These are phyloP conservation scores for Leucosticte australis DNA, from an alignment of 2,113 vertebrate genomes.

Conservation along the genomic window DNA sequence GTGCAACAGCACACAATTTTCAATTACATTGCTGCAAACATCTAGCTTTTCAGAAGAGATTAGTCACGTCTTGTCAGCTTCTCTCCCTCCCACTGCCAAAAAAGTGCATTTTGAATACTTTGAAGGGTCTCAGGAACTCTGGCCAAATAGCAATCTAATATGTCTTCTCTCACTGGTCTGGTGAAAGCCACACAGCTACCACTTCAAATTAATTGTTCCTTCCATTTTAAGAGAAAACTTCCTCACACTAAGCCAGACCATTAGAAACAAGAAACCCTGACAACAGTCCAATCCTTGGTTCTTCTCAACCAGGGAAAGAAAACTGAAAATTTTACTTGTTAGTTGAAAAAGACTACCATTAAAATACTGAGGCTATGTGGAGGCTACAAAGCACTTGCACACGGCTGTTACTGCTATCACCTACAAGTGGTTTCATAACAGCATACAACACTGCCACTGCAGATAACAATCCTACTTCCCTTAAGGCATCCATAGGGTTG, in stretches of 20 bases:
- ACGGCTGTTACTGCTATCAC: background rate
- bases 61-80: background rate
- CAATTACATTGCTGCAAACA: background rate
- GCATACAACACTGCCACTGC: background rate
- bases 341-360: background rate
- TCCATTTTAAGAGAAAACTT: background rate
- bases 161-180: background rate
- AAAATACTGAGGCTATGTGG: background rate
- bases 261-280: background rate
- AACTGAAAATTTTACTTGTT: background rate
- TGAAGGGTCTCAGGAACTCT: background rate
- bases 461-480: slow-evolving; percentile 19
- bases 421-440: background rate
- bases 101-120: background rate
- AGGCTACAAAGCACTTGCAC: background rate
- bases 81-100: background rate
- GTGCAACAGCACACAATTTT: background rate
- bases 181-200: background rate
- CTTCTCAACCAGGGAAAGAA: background rate
- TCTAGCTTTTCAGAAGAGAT: background rate
- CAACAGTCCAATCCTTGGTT: background rate
- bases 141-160: background rate
- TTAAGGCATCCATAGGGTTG: background rate
- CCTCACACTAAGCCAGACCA: background rate
- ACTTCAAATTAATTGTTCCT: background rate